Conservation (phyloP, 2,888 invertebrate genomes). For the Rotaria macrura region DNA sequence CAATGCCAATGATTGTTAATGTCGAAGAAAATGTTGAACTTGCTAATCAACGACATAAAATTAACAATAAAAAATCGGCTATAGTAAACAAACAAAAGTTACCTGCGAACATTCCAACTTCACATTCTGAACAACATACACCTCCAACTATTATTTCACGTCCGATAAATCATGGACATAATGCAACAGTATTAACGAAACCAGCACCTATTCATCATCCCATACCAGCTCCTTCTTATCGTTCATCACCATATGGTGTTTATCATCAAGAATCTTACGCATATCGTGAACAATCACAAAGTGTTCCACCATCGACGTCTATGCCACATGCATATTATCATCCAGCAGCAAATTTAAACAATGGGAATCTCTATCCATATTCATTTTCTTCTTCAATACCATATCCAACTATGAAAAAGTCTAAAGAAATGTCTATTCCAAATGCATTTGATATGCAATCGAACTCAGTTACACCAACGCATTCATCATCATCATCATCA, state of each 20-base stretch:
- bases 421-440: background rate
- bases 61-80: background rate
- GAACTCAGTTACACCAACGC: background rate
- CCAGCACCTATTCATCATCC: background rate
- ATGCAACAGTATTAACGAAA: background rate
- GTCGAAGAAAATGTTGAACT: constrained; percentile 13
- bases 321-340: background rate
- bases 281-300: background rate
- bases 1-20: constrained; percentile 20
- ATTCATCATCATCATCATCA: background rate
- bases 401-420: background rate
- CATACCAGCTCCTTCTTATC: background rate
- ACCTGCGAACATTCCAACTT: background rate
- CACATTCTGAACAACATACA: background rate
- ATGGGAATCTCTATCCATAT: background rate
- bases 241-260: background rate
- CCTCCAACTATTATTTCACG: background rate
- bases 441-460: background rate
- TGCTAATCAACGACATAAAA: background rate
- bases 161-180: background rate
- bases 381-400: background rate
- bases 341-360: background rate
- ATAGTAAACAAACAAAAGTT: background rate
- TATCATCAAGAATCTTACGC: background rate
- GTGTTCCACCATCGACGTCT: background rate